These are phyloP conservation scores for Odontomyia ornata DNA, from an alignment of 2,888 invertebrate species.

Conservation along the genomic window DNA sequence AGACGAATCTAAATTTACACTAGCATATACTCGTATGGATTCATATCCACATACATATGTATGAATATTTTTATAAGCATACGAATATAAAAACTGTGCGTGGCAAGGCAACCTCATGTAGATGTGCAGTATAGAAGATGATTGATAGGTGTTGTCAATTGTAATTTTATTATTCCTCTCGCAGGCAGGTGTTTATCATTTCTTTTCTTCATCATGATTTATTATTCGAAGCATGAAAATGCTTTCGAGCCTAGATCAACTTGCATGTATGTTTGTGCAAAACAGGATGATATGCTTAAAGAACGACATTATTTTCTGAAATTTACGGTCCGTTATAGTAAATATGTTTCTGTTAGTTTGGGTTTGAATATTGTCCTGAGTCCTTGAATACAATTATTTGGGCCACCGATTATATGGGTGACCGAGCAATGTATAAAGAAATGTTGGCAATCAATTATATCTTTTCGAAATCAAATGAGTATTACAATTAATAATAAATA, in stretches of 20 bases:
- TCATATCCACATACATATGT: not conserved
- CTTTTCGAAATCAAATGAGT: no score
- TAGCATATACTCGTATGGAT: not conserved
- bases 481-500: no score
- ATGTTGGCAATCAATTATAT: no score
- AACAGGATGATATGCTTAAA: not conserved
- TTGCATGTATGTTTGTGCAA: no score
- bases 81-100: no score
- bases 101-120: no score
- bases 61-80: no score
- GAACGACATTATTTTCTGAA: not conserved
- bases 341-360: not conserved
- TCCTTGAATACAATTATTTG: constrained; percentile 1
- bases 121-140: no score
- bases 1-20: not conserved
- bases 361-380: not conserved
- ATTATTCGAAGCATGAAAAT: constrained; percentile 26
- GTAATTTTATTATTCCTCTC: constrained; percentile 39
- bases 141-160: constrained; percentile 35
- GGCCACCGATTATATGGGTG: no score
- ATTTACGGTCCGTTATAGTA: not conserved
- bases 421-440: no score
- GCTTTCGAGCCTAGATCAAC: not conserved
- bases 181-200: constrained; percentile 35
- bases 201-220: constrained; percentile 22